Conservation (phyloP, 2,797 vertebrate species). For the Pantherophis alleghaniensis region DNA sequence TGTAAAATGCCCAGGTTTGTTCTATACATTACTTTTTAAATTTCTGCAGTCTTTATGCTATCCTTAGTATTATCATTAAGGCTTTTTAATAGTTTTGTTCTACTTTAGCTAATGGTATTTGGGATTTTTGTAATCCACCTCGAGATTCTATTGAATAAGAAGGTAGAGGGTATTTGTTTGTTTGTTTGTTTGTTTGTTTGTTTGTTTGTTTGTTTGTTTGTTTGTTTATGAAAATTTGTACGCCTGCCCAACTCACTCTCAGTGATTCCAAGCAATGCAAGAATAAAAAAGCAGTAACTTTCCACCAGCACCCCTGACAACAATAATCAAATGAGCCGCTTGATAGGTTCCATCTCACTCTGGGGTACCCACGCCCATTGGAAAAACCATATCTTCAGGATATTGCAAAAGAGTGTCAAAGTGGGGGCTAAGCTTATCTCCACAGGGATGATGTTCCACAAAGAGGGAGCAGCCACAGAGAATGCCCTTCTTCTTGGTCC, state of each 20-base stretch:
- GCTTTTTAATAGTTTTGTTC: neutral
- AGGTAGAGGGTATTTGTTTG: neutral
- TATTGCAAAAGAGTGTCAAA: neutral
- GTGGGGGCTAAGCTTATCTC: neutral
- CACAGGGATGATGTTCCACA: neutral
- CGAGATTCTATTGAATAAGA: neutral
- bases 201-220: too few species aligned
- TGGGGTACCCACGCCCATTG: neutral
- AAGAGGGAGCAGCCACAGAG: neutral
- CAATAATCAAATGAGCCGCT: neutral
- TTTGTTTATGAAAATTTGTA: neutral
- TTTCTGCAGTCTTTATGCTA: neutral
- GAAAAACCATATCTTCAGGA: neutral
- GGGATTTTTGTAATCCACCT: neutral
- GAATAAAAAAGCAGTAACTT: neutral
- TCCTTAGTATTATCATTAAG: neutral
- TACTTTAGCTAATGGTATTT: neutral
- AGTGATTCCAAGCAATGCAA: neutral
- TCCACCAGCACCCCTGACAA: neutral
- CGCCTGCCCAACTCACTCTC: neutral
- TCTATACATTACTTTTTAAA: neutral
- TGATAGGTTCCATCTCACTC: neutral
- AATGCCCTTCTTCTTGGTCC: too few species aligned
- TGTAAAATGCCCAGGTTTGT: neutral
- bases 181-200: neutral